Conservation (phyloP, 1,140 invertebrate genomes). For the Drosophila equinoxialis region DNA sequence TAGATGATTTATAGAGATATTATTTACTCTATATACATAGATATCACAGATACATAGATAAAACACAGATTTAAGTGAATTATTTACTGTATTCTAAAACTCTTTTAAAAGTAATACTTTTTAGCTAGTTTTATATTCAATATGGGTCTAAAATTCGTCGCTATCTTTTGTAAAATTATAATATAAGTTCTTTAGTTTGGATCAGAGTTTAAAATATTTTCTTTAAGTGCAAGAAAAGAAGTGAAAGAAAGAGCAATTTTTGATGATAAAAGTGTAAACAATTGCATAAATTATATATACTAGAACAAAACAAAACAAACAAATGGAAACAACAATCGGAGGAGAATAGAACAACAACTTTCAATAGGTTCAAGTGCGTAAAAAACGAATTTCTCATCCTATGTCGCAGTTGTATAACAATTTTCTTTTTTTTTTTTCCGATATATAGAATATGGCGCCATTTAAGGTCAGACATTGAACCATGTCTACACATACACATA, state of each 20-base stretch:
- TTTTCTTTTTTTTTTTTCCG: background rate
- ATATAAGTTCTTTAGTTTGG: too few species aligned
- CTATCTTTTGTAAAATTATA: too few species aligned
- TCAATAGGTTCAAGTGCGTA: constrained; percentile 7
- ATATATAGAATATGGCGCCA: constrained; percentile 52
- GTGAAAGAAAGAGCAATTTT: background rate
- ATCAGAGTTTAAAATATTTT: background rate
- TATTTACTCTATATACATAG: too few species aligned
- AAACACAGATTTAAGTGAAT: too few species aligned
- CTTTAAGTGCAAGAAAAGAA: background rate
- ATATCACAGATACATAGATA: too few species aligned
- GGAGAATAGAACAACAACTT: background rate
- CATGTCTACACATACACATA: constrained; percentile 11
- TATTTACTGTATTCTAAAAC: too few species aligned
- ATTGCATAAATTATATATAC: constrained; percentile 8
- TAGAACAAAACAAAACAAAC: constrained; percentile 6
- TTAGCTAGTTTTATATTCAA: too few species aligned
- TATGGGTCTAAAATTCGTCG: too few species aligned
- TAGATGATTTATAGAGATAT: too few species aligned
- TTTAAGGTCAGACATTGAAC: constrained; percentile 71
- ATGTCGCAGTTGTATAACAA: constrained; percentile 14
- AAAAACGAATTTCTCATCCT: constrained; percentile 1
- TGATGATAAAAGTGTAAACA: constrained; percentile 11
- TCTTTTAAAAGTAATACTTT: too few species aligned
- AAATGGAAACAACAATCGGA: background rate